Percentiles rank a stretch among this genome's conserved stretches.
Evolutionary conservation across 2,888 invertebrate species (phyloP).

Genomic region (Molanna angustata): DNA sequence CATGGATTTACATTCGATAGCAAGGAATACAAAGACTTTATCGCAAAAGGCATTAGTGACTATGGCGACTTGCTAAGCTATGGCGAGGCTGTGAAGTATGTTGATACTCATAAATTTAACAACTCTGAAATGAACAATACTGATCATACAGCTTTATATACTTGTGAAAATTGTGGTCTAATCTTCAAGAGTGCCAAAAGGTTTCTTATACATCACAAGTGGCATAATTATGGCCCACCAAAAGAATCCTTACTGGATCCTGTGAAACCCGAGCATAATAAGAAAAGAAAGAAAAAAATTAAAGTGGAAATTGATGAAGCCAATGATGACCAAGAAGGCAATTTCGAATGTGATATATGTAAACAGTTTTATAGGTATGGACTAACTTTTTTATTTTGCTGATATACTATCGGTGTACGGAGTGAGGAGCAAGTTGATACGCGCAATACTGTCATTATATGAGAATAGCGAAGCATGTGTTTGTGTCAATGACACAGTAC

Average conservation of each 20-base stretch:
- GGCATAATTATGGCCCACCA: slow-evolving; percentile 47
- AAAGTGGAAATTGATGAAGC: slow-evolving; percentile 17
- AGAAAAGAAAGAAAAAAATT: slow-evolving; percentile 27
- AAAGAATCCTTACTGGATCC: slow-evolving; percentile 40
- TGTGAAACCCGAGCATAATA: slow-evolving; percentile 34
- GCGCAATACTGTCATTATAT: too few species aligned
- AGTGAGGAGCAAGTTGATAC: too few species aligned
- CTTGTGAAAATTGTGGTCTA: slow-evolving; percentile 43
- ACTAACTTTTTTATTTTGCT: not conserved
- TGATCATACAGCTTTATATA: slow-evolving; percentile 8
- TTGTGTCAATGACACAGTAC: too few species aligned
- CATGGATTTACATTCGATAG: slow-evolving; percentile 14
- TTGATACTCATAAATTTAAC: not conserved
- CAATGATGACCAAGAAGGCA: slow-evolving; percentile 35
- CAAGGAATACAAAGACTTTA: slow-evolving; percentile 5
- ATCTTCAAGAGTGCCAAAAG: slow-evolving; percentile 45
- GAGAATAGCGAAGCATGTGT: too few species aligned
- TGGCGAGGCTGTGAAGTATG: slow-evolving; percentile 17
- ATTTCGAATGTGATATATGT: slow-evolving; percentile 45
- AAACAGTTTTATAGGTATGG: slow-evolving; percentile 37
- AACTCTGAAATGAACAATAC: slow-evolving; percentile 8
- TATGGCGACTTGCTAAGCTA: slow-evolving; percentile 16
- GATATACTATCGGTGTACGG: too few species aligned
- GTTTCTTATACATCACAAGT: slow-evolving; percentile 47
- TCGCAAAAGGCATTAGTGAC: slow-evolving; percentile 5